These are phyloP conservation scores for Calosoma granatense DNA, from an alignment of 1,140 invertebrate genomes.

Conservation along the genomic window DNA sequence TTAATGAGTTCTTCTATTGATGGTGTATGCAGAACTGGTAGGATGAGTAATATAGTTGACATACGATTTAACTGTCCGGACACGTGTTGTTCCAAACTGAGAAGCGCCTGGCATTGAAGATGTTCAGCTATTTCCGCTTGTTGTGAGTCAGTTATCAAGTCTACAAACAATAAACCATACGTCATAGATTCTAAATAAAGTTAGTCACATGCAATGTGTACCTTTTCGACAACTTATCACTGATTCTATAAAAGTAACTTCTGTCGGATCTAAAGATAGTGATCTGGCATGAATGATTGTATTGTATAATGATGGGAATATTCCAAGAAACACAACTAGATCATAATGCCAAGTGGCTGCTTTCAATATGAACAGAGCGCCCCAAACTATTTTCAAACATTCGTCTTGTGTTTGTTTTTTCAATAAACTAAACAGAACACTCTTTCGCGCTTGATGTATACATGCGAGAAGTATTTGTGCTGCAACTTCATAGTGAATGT, in stretches of 20 bases:
- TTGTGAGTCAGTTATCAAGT: background rate
- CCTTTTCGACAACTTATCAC: slow-evolving; percentile 1
- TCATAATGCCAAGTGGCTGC: background rate
- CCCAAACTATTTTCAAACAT: slow-evolving; percentile 46
- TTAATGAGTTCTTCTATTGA: slow-evolving; percentile 20
- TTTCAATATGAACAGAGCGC: slow-evolving; percentile 43
- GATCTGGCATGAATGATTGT: background rate
- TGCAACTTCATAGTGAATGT: slow-evolving; percentile 38
- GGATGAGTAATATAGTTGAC: slow-evolving; percentile 21
- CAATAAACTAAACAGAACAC: slow-evolving; percentile 40
- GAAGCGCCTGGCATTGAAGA: background rate
- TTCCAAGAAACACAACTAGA: background rate
- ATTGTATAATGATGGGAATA: background rate
- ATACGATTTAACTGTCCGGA: slow-evolving; percentile 24
- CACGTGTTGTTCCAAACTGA: slow-evolving; percentile 20
- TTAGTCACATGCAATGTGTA: background rate
- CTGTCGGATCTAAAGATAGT: background rate
- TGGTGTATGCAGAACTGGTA: slow-evolving; percentile 23
- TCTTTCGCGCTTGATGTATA: slow-evolving; percentile 42
- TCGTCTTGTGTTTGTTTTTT: slow-evolving; percentile 39
- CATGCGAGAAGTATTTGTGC: slow-evolving; percentile 46
- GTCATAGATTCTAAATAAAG: slow-evolving; percentile 13
- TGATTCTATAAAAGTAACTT: background rate
- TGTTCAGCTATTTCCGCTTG: background rate
- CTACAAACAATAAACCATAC: slow-evolving; percentile 20